Conservation (phyloP, 2,797 vertebrate genomes). For the Sphaeramia orbicularis region DNA sequence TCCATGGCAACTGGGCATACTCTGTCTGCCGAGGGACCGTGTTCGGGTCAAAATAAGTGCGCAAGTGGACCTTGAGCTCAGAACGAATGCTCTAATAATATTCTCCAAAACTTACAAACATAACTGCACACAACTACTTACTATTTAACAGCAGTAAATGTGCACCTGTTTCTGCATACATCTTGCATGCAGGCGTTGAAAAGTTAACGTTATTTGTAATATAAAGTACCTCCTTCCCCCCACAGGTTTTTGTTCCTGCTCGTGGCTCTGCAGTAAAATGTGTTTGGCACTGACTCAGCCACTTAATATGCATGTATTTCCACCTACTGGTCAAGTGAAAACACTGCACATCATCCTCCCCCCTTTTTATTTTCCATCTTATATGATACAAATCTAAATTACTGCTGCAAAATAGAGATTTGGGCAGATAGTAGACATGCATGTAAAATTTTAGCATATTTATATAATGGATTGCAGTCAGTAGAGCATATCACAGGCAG, state of each 20-base stretch:
- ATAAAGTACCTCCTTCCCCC: neutral
- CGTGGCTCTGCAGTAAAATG: slow-evolving; percentile 60
- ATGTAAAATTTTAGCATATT: slow-evolving; percentile 68
- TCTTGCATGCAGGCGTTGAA: neutral
- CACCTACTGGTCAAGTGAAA: slow-evolving; percentile 80
- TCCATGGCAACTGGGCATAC: slow-evolving; percentile 38
- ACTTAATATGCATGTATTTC: slow-evolving; percentile 83
- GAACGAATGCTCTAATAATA: neutral
- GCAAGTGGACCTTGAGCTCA: neutral
- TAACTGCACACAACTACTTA: neutral
- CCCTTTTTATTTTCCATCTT: slow-evolving; percentile 33
- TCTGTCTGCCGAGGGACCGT: neutral
- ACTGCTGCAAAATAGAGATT: slow-evolving; percentile 69
- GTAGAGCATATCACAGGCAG: slow-evolving; percentile 62
- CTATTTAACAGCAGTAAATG: neutral
- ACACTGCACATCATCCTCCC: slow-evolving; percentile 64
- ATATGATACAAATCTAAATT: slow-evolving; percentile 68
- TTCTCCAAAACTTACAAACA: neutral
- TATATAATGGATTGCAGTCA: slow-evolving; percentile 67
- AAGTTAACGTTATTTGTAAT: neutral
- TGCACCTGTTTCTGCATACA: neutral
- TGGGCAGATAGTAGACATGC: slow-evolving; percentile 55
- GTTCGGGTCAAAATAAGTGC: neutral
- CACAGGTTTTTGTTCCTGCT: slow-evolving; percentile 21
- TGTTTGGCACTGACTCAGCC: slow-evolving; percentile 65